These are phyloP conservation scores for Podabrus alpinus DNA, from an alignment of 2,888 invertebrate genomes.

Conservation along the genomic window DNA sequence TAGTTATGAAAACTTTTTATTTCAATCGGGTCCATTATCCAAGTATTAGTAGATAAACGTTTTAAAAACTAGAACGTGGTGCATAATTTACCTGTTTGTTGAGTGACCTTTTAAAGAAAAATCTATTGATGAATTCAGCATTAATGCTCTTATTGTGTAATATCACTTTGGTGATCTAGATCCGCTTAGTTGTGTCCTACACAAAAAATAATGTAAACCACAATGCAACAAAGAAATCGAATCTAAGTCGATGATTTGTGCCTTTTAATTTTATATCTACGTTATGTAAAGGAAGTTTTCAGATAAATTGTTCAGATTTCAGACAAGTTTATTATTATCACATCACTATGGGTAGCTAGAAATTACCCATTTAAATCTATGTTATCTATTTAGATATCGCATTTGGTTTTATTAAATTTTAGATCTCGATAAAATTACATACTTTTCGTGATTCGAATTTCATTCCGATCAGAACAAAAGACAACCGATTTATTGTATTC, in stretches of 20 bases:
- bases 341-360: not conserved
- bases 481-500: not conserved
- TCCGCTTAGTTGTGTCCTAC: constrained; percentile 12
- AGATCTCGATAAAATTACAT: constrained; percentile 7
- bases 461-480: constrained; percentile 13
- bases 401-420: not conserved
- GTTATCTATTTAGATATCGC: not conserved
- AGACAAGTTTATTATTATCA: not conserved
- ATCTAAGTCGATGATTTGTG: constrained; percentile 12
- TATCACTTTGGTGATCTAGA: constrained; percentile 12
- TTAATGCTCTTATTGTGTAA: constrained; percentile 13
- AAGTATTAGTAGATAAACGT: constrained; percentile 2
- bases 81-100: constrained; percentile 20
- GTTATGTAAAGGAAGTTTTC: not conserved
- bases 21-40: constrained; percentile 16
- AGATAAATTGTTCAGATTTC: not conserved
- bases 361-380: not conserved
- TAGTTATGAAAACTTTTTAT: constrained; percentile 9
- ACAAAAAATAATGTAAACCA: not conserved
- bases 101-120: constrained; percentile 17
- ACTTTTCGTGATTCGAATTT: constrained; percentile 14
- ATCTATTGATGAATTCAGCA: constrained; percentile 18
- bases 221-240: not conserved
- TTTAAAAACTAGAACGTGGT: not conserved
- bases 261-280: constrained; percentile 2